Evolutionary conservation across 2,797 vertebrate species (phyloP).

Genomic region (Pempheris klunzingeri): DNA sequence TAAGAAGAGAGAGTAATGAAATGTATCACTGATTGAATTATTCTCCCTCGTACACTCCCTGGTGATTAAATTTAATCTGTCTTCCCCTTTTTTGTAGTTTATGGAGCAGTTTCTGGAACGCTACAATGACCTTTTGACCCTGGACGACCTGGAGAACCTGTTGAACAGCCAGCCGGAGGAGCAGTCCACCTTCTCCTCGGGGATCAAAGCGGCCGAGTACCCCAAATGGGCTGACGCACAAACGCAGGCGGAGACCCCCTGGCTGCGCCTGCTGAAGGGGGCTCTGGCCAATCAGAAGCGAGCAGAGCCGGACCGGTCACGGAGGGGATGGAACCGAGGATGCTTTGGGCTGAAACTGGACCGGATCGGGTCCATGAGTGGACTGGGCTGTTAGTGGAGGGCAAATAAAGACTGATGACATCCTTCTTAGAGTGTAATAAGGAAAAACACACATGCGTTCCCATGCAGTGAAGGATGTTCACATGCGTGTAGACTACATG

Average conservation of each 20-base stretch:
- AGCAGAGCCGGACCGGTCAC: slow-evolving; percentile 84
- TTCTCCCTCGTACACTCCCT: slow-evolving; percentile 54
- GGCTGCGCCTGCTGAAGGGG: slow-evolving; percentile 87
- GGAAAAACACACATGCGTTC: slow-evolving; percentile 31
- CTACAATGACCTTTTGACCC: slow-evolving; percentile 87
- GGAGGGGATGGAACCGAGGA: slow-evolving; percentile 87
- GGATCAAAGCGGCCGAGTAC: slow-evolving; percentile 77
- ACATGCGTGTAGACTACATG: slow-evolving; percentile 57
- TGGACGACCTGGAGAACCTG: slow-evolving; percentile 87
- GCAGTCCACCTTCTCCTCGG: slow-evolving; percentile 76
- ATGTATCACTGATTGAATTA: slow-evolving; percentile 78
- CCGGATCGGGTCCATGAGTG: slow-evolving; percentile 91
- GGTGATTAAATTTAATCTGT: slow-evolving; percentile 55
- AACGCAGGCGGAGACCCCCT: slow-evolving; percentile 80
- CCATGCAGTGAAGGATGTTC: slow-evolving; percentile 52
- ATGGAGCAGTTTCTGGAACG: slow-evolving; percentile 87
- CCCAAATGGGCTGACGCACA: slow-evolving; percentile 84
- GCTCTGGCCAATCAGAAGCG: slow-evolving; percentile 86
- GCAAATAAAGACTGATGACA: slow-evolving; percentile 61
- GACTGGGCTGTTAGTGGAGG: slow-evolving; percentile 88
- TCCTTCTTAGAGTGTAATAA: slow-evolving; percentile 50
- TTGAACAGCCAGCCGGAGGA: slow-evolving; percentile 82
- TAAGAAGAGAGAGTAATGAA: slow-evolving; percentile 65
- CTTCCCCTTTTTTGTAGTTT: slow-evolving; percentile 70
- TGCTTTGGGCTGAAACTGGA: slow-evolving; percentile 93